Percentiles rank a stretch among this genome's conserved stretches.
These are phyloP conservation scores for Heliconius aoede DNA, from an alignment of 2,888 invertebrate species.

Conservation along the genomic window DNA sequence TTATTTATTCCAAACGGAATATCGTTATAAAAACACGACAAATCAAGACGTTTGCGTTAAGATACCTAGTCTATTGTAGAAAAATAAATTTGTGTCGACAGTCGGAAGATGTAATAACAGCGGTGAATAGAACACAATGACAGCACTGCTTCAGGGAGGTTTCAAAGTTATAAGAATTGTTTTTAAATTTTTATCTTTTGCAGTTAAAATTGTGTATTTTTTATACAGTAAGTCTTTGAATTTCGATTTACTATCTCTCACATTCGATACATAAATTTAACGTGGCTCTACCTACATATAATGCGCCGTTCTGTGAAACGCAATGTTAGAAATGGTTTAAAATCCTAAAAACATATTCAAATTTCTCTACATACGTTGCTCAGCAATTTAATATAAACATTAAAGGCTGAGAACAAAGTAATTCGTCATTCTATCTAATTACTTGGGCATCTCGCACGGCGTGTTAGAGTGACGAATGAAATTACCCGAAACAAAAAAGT, in stretches of 20 bases:
- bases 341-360: neutral
- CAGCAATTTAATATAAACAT: neutral
- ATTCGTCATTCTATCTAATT: constrained; percentile 14
- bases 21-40: neutral
- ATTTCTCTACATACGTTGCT: neutral
- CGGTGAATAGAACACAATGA: neutral
- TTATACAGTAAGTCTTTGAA: neutral
- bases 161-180: constrained; percentile 11
- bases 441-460: constrained; percentile 1
- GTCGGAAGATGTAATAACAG: constrained; percentile 11
- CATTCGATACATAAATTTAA: no score
- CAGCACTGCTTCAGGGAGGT: constrained; percentile 1
- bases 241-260: no score
- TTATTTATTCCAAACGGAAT: neutral
- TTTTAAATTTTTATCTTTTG: constrained; percentile 5
- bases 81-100: constrained; percentile 23
- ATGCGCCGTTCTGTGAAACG: neutral
- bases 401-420: neutral
- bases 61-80: constrained; percentile 20
- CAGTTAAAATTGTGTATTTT: neutral
- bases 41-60: constrained; percentile 16
- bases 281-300: no score
- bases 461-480: neutral
- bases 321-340: neutral
- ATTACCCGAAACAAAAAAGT: constrained; percentile 5